A percentile compares a stretch with the other conserved stretches of the same genome.
Evolutionary conservation across 2,797 vertebrate genomes (phyloP).

Genomic region (Nyctalus aviator): DNA sequence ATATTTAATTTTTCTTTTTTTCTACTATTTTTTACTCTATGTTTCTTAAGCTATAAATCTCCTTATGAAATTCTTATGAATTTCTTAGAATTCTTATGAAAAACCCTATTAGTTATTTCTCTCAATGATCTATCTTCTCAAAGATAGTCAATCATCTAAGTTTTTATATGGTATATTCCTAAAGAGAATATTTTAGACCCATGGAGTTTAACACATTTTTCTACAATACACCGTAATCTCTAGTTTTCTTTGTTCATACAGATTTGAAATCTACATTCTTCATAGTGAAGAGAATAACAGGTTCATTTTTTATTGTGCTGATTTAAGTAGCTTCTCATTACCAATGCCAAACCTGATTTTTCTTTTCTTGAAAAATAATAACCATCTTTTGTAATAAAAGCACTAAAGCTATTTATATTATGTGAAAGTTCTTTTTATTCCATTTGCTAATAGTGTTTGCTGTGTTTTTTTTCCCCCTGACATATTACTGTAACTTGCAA

Average conservation of each 20-base stretch:
- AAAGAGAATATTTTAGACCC: slow-evolving; percentile 53
- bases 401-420: slow-evolving; percentile 56
- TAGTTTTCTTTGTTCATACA: slow-evolving; percentile 61
- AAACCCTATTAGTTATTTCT: slow-evolving; percentile 13
- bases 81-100: slow-evolving; percentile 2
- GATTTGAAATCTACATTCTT: slow-evolving; percentile 54
- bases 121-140: slow-evolving; percentile 51
- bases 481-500: neutral
- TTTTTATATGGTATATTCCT: slow-evolving; percentile 37
- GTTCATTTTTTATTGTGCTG: slow-evolving; percentile 54
- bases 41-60: slow-evolving; percentile 22
- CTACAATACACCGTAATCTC: slow-evolving; percentile 39
- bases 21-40: neutral
- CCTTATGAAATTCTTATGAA: neutral
- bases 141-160: slow-evolving; percentile 1
- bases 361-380: slow-evolving; percentile 70
- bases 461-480: slow-evolving; percentile 7
- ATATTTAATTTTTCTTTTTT: slow-evolving; percentile 52
- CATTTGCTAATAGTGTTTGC: slow-evolving; percentile 33
- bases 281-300: neutral
- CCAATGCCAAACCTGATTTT: slow-evolving; percentile 51
- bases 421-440: slow-evolving; percentile 56
- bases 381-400: slow-evolving; percentile 51
- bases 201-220: slow-evolving; percentile 32
- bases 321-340: slow-evolving; percentile 53